Base-by-base conservation (phyloP, 2,113 vertebrate genomes). In the Polyodon spathula region DNA sequence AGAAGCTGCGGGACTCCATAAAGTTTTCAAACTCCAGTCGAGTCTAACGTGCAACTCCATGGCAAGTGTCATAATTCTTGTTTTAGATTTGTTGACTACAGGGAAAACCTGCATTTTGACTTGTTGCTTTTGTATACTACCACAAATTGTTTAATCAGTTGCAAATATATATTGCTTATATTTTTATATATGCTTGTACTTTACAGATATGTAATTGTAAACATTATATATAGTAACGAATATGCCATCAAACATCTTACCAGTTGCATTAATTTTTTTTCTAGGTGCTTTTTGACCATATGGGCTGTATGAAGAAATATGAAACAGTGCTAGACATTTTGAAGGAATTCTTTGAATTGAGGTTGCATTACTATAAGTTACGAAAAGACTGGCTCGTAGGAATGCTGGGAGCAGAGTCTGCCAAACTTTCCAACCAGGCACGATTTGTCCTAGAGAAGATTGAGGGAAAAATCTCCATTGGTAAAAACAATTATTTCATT, bases 1-100 rank as follows among this genome's bases (percentile, higher is more conserved):
- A n/a, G 95, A 99, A 79, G 88, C 94, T 50, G 93, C 83, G 16
- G 96, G 96, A 11, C 81, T 99, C 53, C 96, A 99, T 79, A 99
- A 97, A 81, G 94, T 99, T 66, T 99, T 99, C 80, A 99, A 99
- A 69, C 90, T 99, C 71, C 96, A 98, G 73, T 95, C 95, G 68
- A 91, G 87, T 68, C 92, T 99, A 68, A 99, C 96, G 75, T 99
- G 96, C 81, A 97, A 99, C 88, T 98, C 95, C 50, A 99, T 99
- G 96, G 96, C 93, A 87, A 80, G 51, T 56, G 9, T 8, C 16
- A 5, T 4, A 14, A 14, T 50, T 1, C 46, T 50, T n/a, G n/a
- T n/a, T n/a, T n/a, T n/a, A n/a, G n/a, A n/a, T n/a, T n/a, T n/a
- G n/a, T n/a, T n/a, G n/a, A n/a, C n/a, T n/a, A n/a, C n/a, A n/a